These are phyloP conservation scores for Enteromius radiatus DNA, from an alignment of 2,797 vertebrate species.

Conservation along the genomic window DNA sequence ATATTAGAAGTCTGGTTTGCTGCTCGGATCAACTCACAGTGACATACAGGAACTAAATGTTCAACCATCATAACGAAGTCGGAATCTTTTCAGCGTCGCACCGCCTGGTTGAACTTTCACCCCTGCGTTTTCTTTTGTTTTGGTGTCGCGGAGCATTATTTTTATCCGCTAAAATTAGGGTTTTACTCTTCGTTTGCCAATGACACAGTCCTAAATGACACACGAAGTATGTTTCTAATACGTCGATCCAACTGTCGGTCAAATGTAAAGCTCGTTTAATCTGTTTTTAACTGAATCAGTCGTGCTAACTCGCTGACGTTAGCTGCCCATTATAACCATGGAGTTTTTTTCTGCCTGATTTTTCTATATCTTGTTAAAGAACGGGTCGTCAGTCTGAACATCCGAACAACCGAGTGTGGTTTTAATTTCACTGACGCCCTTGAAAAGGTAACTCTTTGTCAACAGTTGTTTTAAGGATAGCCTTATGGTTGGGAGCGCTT, in stretches of 20 bases:
- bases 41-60: constrained; percentile 45
- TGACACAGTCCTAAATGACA: background rate
- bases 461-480: background rate
- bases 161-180: background rate
- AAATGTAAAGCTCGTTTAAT: constrained; percentile 27
- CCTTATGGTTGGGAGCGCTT: background rate
- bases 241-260: background rate
- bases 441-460: constrained; percentile 21
- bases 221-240: background rate
- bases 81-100: constrained; percentile 64
- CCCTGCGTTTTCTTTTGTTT: constrained; percentile 72
- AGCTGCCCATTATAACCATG: constrained; percentile 21
- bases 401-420: background rate
- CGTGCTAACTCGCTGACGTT: constrained; percentile 19
- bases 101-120: constrained; percentile 68
- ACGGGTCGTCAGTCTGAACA: background rate
- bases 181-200: background rate
- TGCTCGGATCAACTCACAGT: background rate
- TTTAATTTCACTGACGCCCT: background rate
- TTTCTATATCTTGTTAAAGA: background rate
- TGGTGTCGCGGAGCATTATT: constrained; percentile 58
- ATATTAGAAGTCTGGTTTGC: background rate
- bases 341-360: constrained; percentile 10
- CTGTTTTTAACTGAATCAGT: constrained; percentile 10
- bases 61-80: background rate